phyloP scores from a whole-genome alignment of 2,888 invertebrate species.

The Drosophila antonietae region DNA sequence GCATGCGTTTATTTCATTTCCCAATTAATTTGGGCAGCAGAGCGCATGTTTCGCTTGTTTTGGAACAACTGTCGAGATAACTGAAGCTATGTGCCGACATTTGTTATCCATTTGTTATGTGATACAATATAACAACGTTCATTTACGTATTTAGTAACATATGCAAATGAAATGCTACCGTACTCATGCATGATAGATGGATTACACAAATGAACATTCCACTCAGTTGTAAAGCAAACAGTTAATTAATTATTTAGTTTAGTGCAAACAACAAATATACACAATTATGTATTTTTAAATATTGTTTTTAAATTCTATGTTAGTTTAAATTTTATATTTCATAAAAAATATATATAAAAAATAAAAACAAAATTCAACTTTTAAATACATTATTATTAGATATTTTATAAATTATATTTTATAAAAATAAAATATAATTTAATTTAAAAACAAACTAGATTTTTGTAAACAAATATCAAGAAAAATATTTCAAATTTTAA shows the following conservation, averaged over 20 bases:
- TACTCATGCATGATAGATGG: slow-evolving; percentile 59
- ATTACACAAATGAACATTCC: slow-evolving; percentile 8
- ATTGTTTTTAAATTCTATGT: too few relatives aligned
- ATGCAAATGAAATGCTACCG: slow-evolving; percentile 47
- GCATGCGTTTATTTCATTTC: slow-evolving; percentile 26
- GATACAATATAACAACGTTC: slow-evolving; percentile 3
- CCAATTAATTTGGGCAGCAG: slow-evolving; percentile 55
- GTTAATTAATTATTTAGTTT: slow-evolving; percentile 3
- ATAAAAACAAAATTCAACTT: too few relatives aligned
- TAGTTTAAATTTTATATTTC: background rate
- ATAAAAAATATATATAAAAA: too few relatives aligned
- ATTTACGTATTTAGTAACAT: slow-evolving; percentile 17
- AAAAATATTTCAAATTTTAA: too few relatives aligned
- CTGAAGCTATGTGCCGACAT: slow-evolving; percentile 3
- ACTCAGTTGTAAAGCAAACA: background rate
- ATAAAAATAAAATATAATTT: too few relatives aligned
- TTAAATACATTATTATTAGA: too few relatives aligned
- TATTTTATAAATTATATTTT: too few relatives aligned
- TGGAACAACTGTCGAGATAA: slow-evolving; percentile 21
- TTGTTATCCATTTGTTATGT: slow-evolving; percentile 14
- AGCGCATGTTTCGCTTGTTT: slow-evolving; percentile 29
- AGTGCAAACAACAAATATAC: background rate
- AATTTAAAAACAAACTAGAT: too few relatives aligned
- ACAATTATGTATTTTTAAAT: too few relatives aligned
- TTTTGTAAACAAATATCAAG: too few relatives aligned